Evolutionary conservation across 2,113 vertebrate genomes (phyloP).

Genomic region (Chamaetylas fuelleborni): DNA sequence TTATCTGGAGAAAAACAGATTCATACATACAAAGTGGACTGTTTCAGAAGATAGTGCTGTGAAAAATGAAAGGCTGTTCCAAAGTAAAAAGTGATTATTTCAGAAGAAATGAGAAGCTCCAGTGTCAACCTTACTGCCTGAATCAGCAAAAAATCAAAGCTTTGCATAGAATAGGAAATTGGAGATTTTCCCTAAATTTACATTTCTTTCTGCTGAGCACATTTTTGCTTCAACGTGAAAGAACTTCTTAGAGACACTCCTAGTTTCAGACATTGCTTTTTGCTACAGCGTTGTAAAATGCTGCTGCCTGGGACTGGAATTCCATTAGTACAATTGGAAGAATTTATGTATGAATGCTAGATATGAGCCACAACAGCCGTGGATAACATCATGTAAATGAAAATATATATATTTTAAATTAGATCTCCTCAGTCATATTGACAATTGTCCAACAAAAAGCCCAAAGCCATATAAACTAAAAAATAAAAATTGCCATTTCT

Average conservation of each 20-base stretch:
- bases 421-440: not conserved
- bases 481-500: not conserved
- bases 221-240: conserved; percentile 77
- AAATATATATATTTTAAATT: not conserved
- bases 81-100: conserved; percentile 79
- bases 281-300: conserved; percentile 48
- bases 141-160: conserved; percentile 80
- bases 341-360: conserved; percentile 12
- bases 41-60: conserved; percentile 77
- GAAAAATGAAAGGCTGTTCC: conserved; percentile 78
- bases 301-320: conserved; percentile 62
- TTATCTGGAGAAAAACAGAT: conserved; percentile 82
- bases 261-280: conserved; percentile 68
- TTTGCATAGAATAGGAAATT: conserved; percentile 77
- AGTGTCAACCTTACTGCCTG: conserved; percentile 77
- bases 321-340: conserved; percentile 43
- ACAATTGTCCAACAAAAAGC: not conserved
- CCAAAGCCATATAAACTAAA: not conserved
- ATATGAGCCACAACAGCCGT: not conserved
- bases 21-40: conserved; percentile 78
- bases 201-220: conserved; percentile 79
- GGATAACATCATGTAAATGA: not conserved
- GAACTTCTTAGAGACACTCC: conserved; percentile 73
- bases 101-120: conserved; percentile 78
- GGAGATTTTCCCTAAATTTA: conserved; percentile 80